These are phyloP conservation scores for Lasioglossum marginatum DNA, from an alignment of 2,888 invertebrate genomes.

Conservation along the genomic window DNA sequence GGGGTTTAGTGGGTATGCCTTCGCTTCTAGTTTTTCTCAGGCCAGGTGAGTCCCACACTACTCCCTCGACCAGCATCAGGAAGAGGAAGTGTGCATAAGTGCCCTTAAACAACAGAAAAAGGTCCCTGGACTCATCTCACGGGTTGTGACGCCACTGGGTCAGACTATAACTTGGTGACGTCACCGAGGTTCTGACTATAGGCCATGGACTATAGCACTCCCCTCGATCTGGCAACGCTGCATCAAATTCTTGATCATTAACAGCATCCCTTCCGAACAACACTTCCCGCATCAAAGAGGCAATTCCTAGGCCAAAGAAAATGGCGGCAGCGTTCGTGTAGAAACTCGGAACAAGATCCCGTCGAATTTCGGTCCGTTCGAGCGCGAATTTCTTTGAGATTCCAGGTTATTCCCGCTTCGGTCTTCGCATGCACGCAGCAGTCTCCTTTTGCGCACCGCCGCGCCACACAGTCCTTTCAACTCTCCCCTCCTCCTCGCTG, in stretches of 20 bases:
- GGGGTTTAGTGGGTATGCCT: no score
- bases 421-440: not conserved
- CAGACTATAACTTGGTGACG: no score
- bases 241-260: not conserved
- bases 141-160: no score
- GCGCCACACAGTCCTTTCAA: not conserved
- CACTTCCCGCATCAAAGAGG: not conserved
- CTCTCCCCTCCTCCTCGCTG: not conserved
- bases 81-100: no score
- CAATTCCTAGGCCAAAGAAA: not conserved
- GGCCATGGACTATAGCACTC: no score
- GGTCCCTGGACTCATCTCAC: no score
- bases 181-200: no score
- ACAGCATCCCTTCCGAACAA: not conserved
- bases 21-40: no score
- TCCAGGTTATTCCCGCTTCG: not conserved
- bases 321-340: not conserved
- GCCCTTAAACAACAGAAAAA: no score
- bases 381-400: not conserved
- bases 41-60: no score
- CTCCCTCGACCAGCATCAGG: no score
- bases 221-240: no score
- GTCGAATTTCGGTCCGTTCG: not conserved
- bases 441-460: not conserved
- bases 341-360: not conserved